Conservation (phyloP, 1,140 invertebrate species). For the Nylanderia fulva region DNA sequence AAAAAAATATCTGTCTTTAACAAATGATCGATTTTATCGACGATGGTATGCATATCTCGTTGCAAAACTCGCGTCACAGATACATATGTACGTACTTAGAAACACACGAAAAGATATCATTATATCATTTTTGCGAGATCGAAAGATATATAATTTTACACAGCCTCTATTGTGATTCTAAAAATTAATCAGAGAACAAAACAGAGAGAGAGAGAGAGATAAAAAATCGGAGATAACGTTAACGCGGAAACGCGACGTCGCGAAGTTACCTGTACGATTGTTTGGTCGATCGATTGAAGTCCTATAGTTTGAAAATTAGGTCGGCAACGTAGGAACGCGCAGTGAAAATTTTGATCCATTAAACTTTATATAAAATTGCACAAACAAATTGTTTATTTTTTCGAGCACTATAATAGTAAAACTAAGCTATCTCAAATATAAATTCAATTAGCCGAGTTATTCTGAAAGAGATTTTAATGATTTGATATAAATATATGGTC, state of each 20-base stretch:
- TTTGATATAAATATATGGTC: too few species aligned
- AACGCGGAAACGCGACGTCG: neutral
- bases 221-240: neutral
- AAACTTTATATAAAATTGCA: too few species aligned
- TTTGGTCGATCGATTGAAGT: conserved; percentile 75
- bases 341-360: conserved; percentile 2
- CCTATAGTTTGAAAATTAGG: conserved; percentile 57
- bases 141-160: too few species aligned
- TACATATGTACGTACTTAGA: neutral
- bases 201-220: neutral
- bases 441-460: too few species aligned
- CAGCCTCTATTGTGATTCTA: too few species aligned
- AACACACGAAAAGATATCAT: neutral
- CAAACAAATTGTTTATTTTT: too few species aligned
- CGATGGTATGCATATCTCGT: too few species aligned
- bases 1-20: neutral
- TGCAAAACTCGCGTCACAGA: neutral
- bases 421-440: too few species aligned
- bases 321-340: conserved; percentile 6
- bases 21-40: neutral
- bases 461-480: too few species aligned
- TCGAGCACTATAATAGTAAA: too few species aligned
- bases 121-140: neutral
- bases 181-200: neutral
- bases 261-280: conserved; percentile 26